These are phyloP conservation scores for Polylopha cassiicola DNA, from an alignment of 2,888 invertebrate genomes.

Conservation along the genomic window DNA sequence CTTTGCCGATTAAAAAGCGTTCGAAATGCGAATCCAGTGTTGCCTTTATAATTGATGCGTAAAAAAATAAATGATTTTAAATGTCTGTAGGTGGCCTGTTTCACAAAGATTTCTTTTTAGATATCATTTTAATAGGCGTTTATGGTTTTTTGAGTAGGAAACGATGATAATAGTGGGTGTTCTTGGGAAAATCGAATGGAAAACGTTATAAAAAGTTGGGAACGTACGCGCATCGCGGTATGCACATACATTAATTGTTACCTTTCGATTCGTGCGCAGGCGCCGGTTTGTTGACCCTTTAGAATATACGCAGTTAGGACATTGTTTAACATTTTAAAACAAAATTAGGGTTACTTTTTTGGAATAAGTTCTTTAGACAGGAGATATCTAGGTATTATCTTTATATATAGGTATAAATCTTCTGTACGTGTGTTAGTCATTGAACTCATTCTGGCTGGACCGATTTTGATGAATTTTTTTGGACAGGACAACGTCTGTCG, in stretches of 20 bases:
- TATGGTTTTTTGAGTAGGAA: conserved; percentile 35
- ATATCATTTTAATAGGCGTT: conserved; percentile 18
- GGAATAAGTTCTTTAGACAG: too few species aligned
- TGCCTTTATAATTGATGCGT: conserved; percentile 4
- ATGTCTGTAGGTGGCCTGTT: conserved; percentile 32
- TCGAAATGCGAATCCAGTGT: conserved; percentile 13
- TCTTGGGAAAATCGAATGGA: conserved; percentile 41
- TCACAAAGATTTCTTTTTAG: conserved; percentile 31
- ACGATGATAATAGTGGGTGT: conserved; percentile 34
- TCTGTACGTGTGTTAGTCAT: too few species aligned
- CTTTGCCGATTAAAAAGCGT: conserved; percentile 1
- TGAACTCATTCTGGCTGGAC: too few species aligned
- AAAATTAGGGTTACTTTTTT: not conserved
- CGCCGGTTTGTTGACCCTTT: conserved; percentile 39
- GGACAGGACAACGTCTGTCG: too few species aligned
- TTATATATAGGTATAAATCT: too few species aligned
- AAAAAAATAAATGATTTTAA: conserved; percentile 5
- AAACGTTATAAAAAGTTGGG: conserved; percentile 50
- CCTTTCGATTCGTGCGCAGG: conserved; percentile 44
- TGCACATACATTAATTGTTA: conserved; percentile 42
- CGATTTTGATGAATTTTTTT: too few species aligned
- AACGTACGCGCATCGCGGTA: conserved; percentile 31
- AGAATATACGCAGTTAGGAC: conserved; percentile 25
- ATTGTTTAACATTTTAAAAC: conserved; percentile 26
- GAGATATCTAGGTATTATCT: too few species aligned